Evolutionary conservation across 2,888 invertebrate species (phyloP).

Genomic region (Stramonita haemastoma): DNA sequence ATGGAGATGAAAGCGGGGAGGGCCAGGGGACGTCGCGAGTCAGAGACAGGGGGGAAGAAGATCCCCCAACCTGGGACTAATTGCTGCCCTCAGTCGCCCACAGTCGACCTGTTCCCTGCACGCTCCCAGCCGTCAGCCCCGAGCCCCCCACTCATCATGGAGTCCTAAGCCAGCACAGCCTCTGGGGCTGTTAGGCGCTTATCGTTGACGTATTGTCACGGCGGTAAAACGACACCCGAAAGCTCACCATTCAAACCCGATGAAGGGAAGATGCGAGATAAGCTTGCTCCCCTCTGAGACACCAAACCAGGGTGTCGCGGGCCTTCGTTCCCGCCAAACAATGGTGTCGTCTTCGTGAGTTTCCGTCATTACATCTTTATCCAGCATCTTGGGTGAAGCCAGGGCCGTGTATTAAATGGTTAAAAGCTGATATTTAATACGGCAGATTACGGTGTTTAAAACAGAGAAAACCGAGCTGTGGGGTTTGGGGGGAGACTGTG

Average conservation of each 20-base stretch:
- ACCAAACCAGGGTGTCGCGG: constrained; percentile 15
- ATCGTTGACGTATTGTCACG: constrained; percentile 21
- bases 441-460: constrained; percentile 10
- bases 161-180: constrained; percentile 1
- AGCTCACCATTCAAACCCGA: constrained; percentile 8
- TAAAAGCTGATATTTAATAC: constrained; percentile 24
- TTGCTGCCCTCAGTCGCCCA: background rate
- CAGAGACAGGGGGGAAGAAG: background rate
- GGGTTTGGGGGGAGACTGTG: background rate
- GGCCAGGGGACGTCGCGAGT: background rate
- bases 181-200: constrained; percentile 5
- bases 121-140: background rate
- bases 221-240: constrained; percentile 20
- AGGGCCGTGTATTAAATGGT: constrained; percentile 24
- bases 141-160: background rate
- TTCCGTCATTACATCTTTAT: constrained; percentile 32
- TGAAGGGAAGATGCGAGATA: constrained; percentile 15
- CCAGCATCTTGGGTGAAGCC: constrained; percentile 18
- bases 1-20: background rate
- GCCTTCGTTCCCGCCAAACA: constrained; percentile 19
- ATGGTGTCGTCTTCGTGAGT: constrained; percentile 27
- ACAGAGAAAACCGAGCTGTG: background rate
- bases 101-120: background rate
- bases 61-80: constrained; percentile 10
- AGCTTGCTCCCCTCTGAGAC: constrained; percentile 14